These are phyloP conservation scores for Pholis gunnellus DNA, from an alignment of 2,113 vertebrate species.

Conservation along the genomic window DNA sequence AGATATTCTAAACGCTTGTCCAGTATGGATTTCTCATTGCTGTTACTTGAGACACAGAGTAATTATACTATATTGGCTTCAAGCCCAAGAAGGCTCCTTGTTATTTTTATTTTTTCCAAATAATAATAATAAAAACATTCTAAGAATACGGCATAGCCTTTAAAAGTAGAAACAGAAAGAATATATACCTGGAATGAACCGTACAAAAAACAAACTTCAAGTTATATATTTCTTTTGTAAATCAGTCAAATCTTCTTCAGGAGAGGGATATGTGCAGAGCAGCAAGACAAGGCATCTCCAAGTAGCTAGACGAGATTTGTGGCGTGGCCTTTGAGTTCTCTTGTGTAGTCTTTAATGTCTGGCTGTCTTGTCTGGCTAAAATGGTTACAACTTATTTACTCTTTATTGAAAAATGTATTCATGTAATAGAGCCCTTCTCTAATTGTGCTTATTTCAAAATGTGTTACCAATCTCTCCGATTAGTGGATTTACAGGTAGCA, in stretches of 20 bases:
- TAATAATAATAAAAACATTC: not conserved
- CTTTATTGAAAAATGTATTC: not conserved
- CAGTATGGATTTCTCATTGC: not conserved
- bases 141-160: not conserved
- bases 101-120: constrained; percentile 6
- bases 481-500: constrained; percentile 5
- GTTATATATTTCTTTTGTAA: not conserved
- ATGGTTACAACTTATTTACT: not conserved
- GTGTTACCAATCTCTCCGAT: not conserved
- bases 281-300: not conserved
- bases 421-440: not conserved
- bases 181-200: not conserved
- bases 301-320: constrained; percentile 4
- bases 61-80: not conserved
- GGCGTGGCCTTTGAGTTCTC: not conserved
- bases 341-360: not conserved
- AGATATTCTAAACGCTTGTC: not conserved
- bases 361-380: not conserved
- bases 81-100: not conserved
- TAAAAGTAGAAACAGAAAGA: not conserved
- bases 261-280: not conserved
- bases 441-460: constrained; percentile 14
- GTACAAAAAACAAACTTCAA: not conserved
- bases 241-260: not conserved
- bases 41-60: not conserved